Evolutionary conservation across 2,888 invertebrate species (phyloP), one percentile per base, ranked within the genome.

Genomic region (Apotomis betuletana): DNA sequence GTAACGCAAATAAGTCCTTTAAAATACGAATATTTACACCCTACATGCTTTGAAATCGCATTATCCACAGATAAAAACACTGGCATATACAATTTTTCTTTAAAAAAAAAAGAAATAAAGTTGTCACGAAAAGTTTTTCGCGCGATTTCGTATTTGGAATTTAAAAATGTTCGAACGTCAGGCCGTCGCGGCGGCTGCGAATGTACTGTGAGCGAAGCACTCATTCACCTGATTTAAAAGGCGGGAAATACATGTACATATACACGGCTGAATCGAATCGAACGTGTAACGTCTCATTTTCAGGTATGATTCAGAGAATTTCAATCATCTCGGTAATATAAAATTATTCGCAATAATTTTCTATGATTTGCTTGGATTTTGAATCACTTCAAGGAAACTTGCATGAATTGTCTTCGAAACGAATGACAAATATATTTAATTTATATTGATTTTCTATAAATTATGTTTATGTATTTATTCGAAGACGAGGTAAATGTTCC

Each of bases 201-300:
- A 76, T 74, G 75, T 63, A 90, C 90, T 90, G 86, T 76, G 80
- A 74, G 75, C 75, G 77, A 78, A 81, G 81, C 79, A 74, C 78
- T 77, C 74, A 59, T 72, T 77, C 83, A 83, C 81, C 84, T 83
- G 83, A 76, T 80, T 81, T 83, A 83, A 85, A 83, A 77, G 70
- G 75, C 76, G 76, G 73, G 69, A 75, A 77, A 78, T 77, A 79
- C 75, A 73, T 74, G 75, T 73, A 75, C 41, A 41, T 41, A 41
- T 74, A 74, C 49, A 41, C 6, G 4, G 49, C 71, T 73, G 75
- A 70, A 76, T 77, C 74, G 76, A 73, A 75, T 68, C 72, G 59
- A 65, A 72, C 75, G 74, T 74, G 72, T 75, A 76, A 76, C 75
- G 70, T 74, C 74, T 62, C 44, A 71, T 62, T 70, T 73, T 38